These are phyloP conservation scores for Heloderma charlesbogerti DNA, from an alignment of 2,113 vertebrate genomes.

Conservation along the genomic window DNA sequence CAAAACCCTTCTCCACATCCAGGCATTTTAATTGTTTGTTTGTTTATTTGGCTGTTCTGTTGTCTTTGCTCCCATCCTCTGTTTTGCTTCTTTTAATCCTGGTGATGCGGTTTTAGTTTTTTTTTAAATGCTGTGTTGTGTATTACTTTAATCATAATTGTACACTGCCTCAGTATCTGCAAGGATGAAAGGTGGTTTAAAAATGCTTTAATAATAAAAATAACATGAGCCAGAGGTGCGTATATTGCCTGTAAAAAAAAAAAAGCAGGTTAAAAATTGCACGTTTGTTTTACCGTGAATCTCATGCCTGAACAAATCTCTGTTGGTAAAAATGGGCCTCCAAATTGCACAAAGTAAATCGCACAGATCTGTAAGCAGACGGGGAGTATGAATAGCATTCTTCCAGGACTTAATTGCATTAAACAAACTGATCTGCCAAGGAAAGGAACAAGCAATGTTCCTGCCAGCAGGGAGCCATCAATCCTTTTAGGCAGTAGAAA, in stretches of 20 bases:
- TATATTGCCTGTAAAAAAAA: not conserved
- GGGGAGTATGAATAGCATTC: slow-evolving; percentile 29
- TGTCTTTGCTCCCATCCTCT: too few species aligned
- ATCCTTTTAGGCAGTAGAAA: not conserved
- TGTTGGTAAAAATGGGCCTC: not conserved
- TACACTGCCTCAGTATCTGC: too few species aligned
- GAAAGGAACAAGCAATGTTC: slow-evolving; percentile 9
- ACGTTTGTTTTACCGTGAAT: not conserved
- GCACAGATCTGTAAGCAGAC: slow-evolving; percentile 47
- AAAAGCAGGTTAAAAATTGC: not conserved
- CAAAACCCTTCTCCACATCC: too few species aligned
- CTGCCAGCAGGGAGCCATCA: not conserved
- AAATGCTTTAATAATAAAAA: not conserved
- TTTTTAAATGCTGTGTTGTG: not conserved
- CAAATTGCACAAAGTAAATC: not conserved
- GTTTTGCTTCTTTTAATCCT: too few species aligned
- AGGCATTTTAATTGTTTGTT: too few species aligned
- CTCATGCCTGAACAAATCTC: not conserved
- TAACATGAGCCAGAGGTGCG: not conserved
- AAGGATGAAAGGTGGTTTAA: too few species aligned
- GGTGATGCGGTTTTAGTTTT: not conserved
- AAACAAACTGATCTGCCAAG: slow-evolving; percentile 5
- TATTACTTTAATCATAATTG: not conserved
- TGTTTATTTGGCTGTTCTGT: too few species aligned
- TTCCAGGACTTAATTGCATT: slow-evolving; percentile 63